Conservation (phyloP, 2,113 vertebrate species). For the Recurvirostra avosetta region DNA sequence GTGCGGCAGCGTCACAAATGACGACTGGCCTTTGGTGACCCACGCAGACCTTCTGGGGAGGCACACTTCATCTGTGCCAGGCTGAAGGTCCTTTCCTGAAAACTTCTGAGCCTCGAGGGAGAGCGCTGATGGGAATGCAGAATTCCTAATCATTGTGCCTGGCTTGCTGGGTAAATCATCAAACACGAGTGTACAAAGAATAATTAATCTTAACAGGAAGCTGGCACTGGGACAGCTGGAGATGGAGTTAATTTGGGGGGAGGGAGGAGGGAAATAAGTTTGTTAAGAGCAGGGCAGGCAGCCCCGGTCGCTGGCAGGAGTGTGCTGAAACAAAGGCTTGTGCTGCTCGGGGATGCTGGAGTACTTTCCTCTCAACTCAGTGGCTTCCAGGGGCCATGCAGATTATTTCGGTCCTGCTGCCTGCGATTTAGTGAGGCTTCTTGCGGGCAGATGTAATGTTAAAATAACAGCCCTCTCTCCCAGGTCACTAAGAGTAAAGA, state of each 20-base stretch:
- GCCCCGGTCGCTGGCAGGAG: neutral
- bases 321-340: neutral
- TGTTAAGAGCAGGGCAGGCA: neutral
- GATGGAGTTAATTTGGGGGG: constrained; percentile 26
- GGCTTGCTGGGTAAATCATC: constrained; percentile 54
- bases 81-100: neutral
- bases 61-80: neutral
- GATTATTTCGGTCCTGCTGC: neutral
- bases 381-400: neutral
- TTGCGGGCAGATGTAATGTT: neutral
- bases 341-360: neutral
- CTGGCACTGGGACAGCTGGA: constrained; percentile 20
- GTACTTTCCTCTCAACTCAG: neutral
- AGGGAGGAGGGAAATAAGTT: constrained; percentile 11
- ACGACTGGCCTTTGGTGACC: neutral
- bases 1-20: neutral
- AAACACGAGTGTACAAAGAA: constrained; percentile 20
- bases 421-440: neutral
- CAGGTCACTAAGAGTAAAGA: neutral
- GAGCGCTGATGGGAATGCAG: neutral
- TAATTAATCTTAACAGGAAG: constrained; percentile 58
- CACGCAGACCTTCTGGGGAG: neutral
- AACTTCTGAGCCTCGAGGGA: neutral
- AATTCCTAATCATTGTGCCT: constrained; percentile 9
- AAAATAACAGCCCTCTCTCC: constrained; percentile 33